Percentiles rank a stretch among this genome's conserved stretches.
These are phyloP conservation scores for Cryptoleucopteryx plumbea DNA, from an alignment of 2,113 vertebrate genomes.

Conservation along the genomic window DNA sequence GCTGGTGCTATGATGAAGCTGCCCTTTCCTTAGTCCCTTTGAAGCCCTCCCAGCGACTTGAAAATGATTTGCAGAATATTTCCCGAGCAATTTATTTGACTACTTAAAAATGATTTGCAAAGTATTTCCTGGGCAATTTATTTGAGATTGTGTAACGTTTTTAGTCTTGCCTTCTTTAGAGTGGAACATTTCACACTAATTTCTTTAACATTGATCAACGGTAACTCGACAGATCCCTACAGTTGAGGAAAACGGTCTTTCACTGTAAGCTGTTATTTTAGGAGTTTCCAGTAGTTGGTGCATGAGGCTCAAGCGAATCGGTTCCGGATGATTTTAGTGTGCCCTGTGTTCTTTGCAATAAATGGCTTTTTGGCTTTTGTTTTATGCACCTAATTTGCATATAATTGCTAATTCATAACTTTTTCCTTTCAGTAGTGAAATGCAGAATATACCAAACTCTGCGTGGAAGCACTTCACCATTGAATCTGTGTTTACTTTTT, in stretches of 20 bases:
- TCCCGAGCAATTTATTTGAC: background rate
- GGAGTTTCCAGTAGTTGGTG: background rate
- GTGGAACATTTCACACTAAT: background rate
- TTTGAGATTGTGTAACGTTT: background rate
- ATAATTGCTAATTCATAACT: background rate
- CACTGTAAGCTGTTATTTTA: background rate
- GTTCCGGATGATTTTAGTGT: background rate
- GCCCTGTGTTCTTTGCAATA: background rate
- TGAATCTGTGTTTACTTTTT: background rate
- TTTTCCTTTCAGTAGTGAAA: background rate
- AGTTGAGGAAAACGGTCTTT: background rate
- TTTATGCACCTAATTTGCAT: background rate
- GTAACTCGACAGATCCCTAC: background rate
- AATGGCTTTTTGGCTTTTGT: background rate
- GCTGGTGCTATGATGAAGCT: background rate
- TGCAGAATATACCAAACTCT: background rate
- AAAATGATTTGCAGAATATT: background rate
- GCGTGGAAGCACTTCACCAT: fast-evolving
- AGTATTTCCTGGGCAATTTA: background rate
- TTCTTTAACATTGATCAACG: background rate
- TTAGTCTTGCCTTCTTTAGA: background rate
- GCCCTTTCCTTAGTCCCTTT: background rate
- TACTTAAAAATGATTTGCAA: background rate
- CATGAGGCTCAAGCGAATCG: fast-evolving
- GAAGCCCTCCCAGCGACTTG: background rate